A percentile compares a stretch with the other conserved stretches of the same genome.
These are phyloP conservation scores for Anabacerthia variegaticeps DNA, from an alignment of 2,797 vertebrate species.

Conservation along the genomic window DNA sequence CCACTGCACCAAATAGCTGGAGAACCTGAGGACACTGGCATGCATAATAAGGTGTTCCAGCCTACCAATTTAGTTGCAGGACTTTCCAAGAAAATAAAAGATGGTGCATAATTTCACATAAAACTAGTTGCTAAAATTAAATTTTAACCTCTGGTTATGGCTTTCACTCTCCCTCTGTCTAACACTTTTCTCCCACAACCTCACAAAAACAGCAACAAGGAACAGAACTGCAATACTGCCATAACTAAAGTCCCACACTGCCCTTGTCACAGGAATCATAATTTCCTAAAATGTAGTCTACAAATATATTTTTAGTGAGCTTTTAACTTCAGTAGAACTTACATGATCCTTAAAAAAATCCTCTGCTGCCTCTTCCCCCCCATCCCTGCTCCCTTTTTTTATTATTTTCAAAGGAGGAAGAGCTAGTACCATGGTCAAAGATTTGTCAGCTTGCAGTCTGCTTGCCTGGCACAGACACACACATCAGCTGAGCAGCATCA, in stretches of 20 bases:
- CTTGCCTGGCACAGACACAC: accelerated
- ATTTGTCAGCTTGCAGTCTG: background rate
- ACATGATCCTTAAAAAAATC: background rate
- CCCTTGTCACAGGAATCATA: accelerated
- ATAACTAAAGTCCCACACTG: accelerated
- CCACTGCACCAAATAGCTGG: background rate
- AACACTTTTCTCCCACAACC: background rate
- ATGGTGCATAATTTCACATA: accelerated
- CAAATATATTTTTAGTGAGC: background rate
- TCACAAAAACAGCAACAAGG: accelerated
- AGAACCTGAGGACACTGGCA: accelerated
- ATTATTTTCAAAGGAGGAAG: background rate
- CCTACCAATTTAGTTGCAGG: accelerated
- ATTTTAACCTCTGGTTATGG: background rate
- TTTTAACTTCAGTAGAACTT: background rate
- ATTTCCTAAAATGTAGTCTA: background rate
- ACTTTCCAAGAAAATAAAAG: background rate
- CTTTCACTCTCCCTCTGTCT: background rate
- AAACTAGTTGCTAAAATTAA: background rate
- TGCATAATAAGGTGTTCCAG: accelerated
- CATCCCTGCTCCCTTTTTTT: too few species aligned
- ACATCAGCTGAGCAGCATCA: accelerated
- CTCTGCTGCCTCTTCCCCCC: too few species aligned
- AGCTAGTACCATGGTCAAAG: accelerated
- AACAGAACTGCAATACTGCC: accelerated